Percentiles rank a stretch among this genome's conserved stretches.
Evolutionary conservation across 2,888 invertebrate genomes (phyloP).

Genomic region (Ophion costatus): DNA sequence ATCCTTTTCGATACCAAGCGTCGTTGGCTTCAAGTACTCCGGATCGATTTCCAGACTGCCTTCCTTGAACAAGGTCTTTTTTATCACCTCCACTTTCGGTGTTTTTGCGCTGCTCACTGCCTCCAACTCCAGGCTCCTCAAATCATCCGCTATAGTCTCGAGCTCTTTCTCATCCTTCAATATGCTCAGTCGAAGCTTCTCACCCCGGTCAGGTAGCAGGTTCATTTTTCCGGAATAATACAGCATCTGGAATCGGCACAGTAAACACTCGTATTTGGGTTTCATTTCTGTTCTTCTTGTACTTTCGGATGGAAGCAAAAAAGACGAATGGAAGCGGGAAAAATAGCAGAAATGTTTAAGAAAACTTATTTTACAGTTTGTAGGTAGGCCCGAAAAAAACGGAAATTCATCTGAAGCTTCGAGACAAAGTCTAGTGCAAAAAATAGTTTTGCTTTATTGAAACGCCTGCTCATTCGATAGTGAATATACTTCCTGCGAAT

Average conservation of each 20-base stretch:
- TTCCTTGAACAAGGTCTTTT: neutral
- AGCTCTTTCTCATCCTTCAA: conserved; percentile 83
- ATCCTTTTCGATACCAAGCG: neutral
- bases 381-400: too few relatives aligned
- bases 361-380: too few relatives aligned
- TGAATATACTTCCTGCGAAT: too few relatives aligned
- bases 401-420: too few relatives aligned
- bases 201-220: conserved; percentile 87
- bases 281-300: conserved; percentile 9
- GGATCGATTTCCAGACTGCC: neutral
- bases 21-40: neutral
- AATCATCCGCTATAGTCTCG: conserved; percentile 83
- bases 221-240: conserved; percentile 77
- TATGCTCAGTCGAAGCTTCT: conserved; percentile 85
- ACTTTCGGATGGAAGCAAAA: conserved; percentile 1
- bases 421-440: neutral
- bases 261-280: neutral
- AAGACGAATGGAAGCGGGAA: too few relatives aligned
- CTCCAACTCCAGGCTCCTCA: conserved; percentile 74
- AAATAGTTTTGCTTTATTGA: neutral
- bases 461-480: neutral
- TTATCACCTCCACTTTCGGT: neutral
- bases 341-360: too few relatives aligned
- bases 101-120: neutral
- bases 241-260: conserved; percentile 67